Conservation (phyloP, 2,113 vertebrate species). For the Podarcis raffonei region DNA sequence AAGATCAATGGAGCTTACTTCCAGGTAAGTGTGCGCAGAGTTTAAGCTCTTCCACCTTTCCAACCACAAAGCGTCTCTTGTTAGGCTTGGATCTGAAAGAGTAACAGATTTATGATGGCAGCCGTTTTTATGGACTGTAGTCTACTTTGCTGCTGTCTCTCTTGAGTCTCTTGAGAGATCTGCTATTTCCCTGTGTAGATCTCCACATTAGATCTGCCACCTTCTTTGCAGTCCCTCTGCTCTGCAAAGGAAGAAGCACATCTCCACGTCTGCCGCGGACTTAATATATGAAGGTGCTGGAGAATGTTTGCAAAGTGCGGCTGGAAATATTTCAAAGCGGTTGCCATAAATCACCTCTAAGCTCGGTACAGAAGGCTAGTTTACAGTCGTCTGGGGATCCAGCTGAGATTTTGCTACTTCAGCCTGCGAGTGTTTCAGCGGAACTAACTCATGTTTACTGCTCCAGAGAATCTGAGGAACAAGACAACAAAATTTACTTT, state of each 20-base stretch:
- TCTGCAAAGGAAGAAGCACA: conserved; percentile 37
- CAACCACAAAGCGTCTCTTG: too few relatives aligned
- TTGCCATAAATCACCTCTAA: conserved; percentile 46
- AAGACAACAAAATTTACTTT: conserved; percentile 1
- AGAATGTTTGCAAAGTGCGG: conserved; percentile 49
- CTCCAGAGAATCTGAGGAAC: conserved; percentile 60
- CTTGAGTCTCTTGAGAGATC: conserved; percentile 41
- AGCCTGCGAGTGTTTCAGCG: conserved; percentile 36
- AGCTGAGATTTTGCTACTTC: neutral
- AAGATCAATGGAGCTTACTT: too few relatives aligned
- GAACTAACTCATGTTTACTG: conserved; percentile 29
- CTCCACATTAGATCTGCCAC: neutral
- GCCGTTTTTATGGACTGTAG: neutral
- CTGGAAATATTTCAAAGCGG: conserved; percentile 45
- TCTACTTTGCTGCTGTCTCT: conserved; percentile 17
- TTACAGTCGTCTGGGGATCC: conserved; percentile 43
- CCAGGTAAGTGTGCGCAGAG: too few relatives aligned
- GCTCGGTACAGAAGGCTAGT: neutral
- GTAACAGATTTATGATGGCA: neutral
- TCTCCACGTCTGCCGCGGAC: neutral
- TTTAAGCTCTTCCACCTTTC: too few relatives aligned
- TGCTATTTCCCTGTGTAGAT: neutral
- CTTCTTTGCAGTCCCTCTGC: neutral
- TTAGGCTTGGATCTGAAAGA: too few relatives aligned
- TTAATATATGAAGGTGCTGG: conserved; percentile 51